Evolutionary conservation across 2,797 vertebrate genomes (phyloP).

Genomic region (Botia kubotai): DNA sequence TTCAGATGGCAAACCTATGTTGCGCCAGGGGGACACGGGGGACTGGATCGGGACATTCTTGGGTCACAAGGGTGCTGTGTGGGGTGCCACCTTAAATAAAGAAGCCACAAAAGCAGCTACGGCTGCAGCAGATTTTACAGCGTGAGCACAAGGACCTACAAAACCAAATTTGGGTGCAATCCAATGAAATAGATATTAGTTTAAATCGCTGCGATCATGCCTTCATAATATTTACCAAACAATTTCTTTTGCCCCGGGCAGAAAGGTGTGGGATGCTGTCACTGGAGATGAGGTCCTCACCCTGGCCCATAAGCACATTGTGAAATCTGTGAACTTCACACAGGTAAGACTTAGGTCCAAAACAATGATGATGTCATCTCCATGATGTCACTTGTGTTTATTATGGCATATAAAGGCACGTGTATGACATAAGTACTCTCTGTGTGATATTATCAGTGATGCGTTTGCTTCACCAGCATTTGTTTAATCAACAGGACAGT

Average conservation of each 20-base stretch:
- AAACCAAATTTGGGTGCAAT: neutral
- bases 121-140: constrained; percentile 96
- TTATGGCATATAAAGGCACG: neutral
- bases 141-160: constrained; percentile 80
- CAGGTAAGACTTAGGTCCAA: constrained; percentile 78
- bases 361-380: neutral
- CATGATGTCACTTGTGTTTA: neutral
- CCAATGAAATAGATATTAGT: neutral
- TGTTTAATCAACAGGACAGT: constrained; percentile 85
- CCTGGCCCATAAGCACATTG: constrained; percentile 97
- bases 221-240: neutral
- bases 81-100: constrained; percentile 96
- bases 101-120: constrained; percentile 97
- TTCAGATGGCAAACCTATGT: constrained; percentile 97
- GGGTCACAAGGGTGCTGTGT: constrained; percentile 98
- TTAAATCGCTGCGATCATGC: neutral
- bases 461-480: neutral
- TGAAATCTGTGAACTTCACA: constrained; percentile 95
- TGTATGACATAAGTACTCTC: neutral
- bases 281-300: constrained; percentile 94
- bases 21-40: constrained; percentile 98
- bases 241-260: constrained; percentile 59
- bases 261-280: constrained; percentile 98
- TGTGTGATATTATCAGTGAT: neutral
- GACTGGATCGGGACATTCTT: constrained; percentile 99